A percentile compares a stretch with the other conserved stretches of the same genome.
Evolutionary conservation across 2,797 vertebrate genomes (phyloP).

Genomic region (Tympanoctomys barrerae): DNA sequence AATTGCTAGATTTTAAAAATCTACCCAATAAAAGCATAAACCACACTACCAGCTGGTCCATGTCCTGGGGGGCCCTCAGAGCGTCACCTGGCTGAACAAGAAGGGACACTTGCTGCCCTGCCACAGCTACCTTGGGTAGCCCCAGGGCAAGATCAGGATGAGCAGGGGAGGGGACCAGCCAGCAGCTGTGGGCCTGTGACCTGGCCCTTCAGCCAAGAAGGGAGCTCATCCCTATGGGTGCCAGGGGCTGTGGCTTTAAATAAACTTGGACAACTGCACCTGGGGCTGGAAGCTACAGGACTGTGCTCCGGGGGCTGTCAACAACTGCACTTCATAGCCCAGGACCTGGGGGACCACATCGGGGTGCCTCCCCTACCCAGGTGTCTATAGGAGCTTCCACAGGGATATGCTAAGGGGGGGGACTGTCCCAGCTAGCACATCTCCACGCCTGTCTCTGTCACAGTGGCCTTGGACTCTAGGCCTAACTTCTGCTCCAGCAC

Average conservation of each 20-base stretch:
- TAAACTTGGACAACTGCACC: constrained; percentile 79
- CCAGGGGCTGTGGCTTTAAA: constrained; percentile 80
- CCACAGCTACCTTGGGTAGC: background rate
- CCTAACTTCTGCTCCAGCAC: background rate
- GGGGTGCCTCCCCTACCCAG: background rate
- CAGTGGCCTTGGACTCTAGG: background rate
- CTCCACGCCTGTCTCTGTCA: background rate
- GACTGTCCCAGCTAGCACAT: background rate
- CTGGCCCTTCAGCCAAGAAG: background rate
- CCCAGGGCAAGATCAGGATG: background rate
- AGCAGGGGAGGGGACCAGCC: background rate
- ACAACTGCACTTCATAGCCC: background rate
- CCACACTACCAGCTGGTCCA: accelerated
- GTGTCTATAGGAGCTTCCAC: background rate
- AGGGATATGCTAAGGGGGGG: background rate
- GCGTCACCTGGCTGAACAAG: background rate
- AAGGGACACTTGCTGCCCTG: background rate
- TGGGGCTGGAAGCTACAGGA: constrained; percentile 51
- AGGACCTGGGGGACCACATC: background rate
- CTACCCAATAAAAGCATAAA: background rate
- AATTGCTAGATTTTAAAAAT: background rate
- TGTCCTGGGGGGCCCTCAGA: background rate
- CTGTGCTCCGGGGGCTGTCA: constrained; percentile 1
- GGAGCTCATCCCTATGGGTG: constrained; percentile 39
- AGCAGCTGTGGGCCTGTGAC: constrained; percentile 66